A percentile compares a stretch with the other conserved stretches of the same genome.
Conservation (phyloP, 2,113 vertebrate species). For the Ahaetulla prasina region DNA sequence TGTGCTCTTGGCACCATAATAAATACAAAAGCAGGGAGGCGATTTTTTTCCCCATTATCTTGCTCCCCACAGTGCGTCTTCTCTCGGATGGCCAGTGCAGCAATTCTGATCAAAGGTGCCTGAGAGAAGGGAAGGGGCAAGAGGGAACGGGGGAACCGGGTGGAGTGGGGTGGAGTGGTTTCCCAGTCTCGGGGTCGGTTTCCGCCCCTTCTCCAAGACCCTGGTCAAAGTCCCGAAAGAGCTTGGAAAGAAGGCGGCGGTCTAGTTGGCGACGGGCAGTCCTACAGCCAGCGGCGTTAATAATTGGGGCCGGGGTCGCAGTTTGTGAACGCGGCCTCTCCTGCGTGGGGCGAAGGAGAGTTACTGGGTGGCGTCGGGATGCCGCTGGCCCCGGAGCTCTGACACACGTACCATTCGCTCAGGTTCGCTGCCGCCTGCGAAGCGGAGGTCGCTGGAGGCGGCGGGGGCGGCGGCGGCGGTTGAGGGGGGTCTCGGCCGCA, state of each 20-base stretch:
- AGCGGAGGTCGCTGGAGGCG: slow-evolving; percentile 69
- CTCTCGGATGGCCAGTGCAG: slow-evolving; percentile 17
- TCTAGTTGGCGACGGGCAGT: not conserved
- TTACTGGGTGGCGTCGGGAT: slow-evolving; percentile 71
- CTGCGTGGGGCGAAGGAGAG: slow-evolving; percentile 70
- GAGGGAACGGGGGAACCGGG: not conserved
- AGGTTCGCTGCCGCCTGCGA: slow-evolving; percentile 82
- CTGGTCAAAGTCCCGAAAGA: not conserved
- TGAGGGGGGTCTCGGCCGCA: slow-evolving; percentile 79
- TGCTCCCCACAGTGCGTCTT: not conserved
- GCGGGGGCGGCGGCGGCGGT: slow-evolving; percentile 71
- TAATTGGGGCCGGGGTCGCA: slow-evolving; percentile 67
- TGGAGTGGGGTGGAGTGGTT: not conserved
- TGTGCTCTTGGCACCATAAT: not conserved
- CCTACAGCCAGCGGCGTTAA: slow-evolving; percentile 4
- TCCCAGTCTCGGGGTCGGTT: not conserved
- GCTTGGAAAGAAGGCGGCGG: not conserved
- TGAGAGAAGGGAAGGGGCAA: not conserved
- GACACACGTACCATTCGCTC: slow-evolving; percentile 97
- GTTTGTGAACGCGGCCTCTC: slow-evolving; percentile 66
- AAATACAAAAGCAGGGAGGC: not conserved
- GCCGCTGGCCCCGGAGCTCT: slow-evolving; percentile 77
- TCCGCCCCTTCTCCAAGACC: not conserved
- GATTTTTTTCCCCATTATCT: not conserved
- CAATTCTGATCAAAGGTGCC: not conserved